Evolutionary conservation across 2,113 vertebrate species (phyloP).

Genomic region (Sakesphorus luctuosus): DNA sequence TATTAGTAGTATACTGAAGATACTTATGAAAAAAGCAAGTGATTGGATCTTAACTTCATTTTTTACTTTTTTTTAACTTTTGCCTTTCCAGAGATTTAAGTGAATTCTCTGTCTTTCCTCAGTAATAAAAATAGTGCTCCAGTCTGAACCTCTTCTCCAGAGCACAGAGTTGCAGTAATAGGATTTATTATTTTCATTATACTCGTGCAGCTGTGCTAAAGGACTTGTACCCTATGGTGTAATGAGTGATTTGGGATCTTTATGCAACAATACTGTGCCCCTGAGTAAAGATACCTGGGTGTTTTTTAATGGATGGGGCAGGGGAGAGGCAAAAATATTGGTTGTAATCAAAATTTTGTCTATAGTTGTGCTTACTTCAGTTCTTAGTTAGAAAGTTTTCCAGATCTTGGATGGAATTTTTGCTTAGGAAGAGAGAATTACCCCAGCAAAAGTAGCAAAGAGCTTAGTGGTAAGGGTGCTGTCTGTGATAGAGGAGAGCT

Average conservation of each 20-base stretch:
- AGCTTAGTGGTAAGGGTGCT: not conserved
- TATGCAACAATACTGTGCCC: not conserved
- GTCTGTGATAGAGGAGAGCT: not conserved
- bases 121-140: not conserved
- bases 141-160: not conserved
- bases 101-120: not conserved
- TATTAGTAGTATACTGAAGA: not conserved
- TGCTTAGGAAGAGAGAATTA: not conserved
- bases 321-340: not conserved
- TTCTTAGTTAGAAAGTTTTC: not conserved
- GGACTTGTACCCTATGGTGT: not conserved
- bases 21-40: not conserved
- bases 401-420: not conserved
- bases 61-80: not conserved
- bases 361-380: not conserved
- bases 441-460: not conserved
- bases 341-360: not conserved
- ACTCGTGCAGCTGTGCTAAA: not conserved
- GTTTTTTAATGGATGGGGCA: not conserved
- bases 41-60: not conserved
- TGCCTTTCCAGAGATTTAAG: not conserved
- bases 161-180: not conserved
- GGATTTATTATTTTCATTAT: slow-evolving; percentile 13
- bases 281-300: not conserved
- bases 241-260: not conserved